phyloP scores from a whole-genome alignment of 2,113 vertebrate genomes.

The Odocoileus virginianus region DNA sequence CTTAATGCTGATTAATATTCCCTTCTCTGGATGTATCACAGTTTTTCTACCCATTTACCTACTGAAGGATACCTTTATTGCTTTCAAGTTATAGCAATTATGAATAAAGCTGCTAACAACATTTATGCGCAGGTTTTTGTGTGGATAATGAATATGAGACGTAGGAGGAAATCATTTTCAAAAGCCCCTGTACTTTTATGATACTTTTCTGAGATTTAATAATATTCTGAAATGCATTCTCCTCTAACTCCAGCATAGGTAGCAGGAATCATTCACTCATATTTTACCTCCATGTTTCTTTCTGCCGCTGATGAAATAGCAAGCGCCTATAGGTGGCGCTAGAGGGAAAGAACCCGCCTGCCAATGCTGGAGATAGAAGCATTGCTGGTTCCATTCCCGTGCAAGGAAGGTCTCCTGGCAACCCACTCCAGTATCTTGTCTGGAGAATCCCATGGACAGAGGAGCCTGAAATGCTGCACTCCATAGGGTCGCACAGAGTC shows the following conservation, averaged over 20 bases:
- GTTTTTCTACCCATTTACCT: neutral
- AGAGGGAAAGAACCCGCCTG: neutral
- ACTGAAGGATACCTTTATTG: neutral
- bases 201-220: neutral
- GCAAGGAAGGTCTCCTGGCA: neutral
- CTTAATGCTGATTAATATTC: neutral
- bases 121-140: neutral
- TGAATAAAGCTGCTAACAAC: neutral
- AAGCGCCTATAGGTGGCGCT: neutral
- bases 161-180: neutral
- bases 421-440: neutral
- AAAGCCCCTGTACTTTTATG: neutral
- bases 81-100: neutral
- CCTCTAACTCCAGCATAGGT: neutral
- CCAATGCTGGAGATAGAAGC: neutral
- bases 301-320: neutral
- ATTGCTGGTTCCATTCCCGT: neutral
- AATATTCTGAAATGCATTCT: neutral
- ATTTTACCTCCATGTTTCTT: neutral
- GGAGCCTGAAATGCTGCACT: neutral
- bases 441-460: neutral
- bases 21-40: neutral
- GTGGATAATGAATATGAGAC: neutral
- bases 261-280: neutral
- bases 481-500: neutral